Base-by-base conservation (phyloP, 2,888 invertebrate species). In the Lymantria monacha region DNA sequence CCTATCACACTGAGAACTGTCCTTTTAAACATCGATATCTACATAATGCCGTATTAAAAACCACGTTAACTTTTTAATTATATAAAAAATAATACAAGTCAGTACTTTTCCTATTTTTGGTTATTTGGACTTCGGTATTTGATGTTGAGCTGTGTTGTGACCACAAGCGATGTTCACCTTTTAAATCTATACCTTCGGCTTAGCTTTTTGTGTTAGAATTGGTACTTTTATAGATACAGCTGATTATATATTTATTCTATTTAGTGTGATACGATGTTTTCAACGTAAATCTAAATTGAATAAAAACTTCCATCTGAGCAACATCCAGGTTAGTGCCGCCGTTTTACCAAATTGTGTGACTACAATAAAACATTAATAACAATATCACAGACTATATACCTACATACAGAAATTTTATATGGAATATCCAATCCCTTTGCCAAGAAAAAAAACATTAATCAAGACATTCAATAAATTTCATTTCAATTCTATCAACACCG, bases 131-230 rank as follows among this genome's bases (percentile, higher is more conserved):
- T 81, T 77, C 59, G 75, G 80, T 69, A 61, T 61, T 69, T 70
- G 74, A 79, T 86, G 85, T 87, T 76, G 62, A 75, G 71, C 70
- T 71, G 67, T 80, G 72, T 81, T 78, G 82, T 79, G 70, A 75
- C 78, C 84, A 84, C 81, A 74, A 75, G 81, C 80, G 72, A 83
- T 85, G 77, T 83, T 81, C 64, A 72, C 72, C 74, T 74, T 67
- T 70, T 66, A 71, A 70, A 66, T 61, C 69, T 72, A 61, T 66
- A 66, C 74, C 72, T 75, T 75, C 78, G 70, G 85, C 88, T 87
- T 88, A 79, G 88, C 87, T 88, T 41, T 88, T 65, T 83, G 79
- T 81, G 55, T 72, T 72, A 73, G 72, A 66, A 72, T 70, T 70
- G 69, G 66, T 33, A 67, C 73, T 74, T 61, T 74, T 74, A 73